These are phyloP conservation scores for Automeris io DNA, from an alignment of 2,888 invertebrate species.

Conservation along the genomic window DNA sequence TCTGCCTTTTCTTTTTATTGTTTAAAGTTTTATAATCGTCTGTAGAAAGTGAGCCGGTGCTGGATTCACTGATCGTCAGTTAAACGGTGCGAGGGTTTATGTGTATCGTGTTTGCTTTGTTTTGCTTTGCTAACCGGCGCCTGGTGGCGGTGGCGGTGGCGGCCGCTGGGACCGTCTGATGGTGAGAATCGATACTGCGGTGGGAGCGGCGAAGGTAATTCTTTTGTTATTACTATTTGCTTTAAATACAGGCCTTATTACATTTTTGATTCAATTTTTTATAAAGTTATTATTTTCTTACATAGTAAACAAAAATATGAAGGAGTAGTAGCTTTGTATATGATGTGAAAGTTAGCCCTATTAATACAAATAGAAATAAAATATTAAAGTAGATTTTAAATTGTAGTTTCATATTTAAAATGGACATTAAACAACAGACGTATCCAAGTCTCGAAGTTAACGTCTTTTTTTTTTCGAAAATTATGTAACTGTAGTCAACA, in stretches of 20 bases:
- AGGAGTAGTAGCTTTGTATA: no score
- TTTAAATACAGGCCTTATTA: slow-evolving; percentile 10
- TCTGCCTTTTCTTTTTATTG: slow-evolving; percentile 45
- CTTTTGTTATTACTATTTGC: slow-evolving; percentile 28
- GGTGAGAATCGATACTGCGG: slow-evolving; percentile 70
- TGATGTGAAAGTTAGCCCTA: no score
- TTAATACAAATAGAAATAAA: no score
- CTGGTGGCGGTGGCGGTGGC: slow-evolving; percentile 43
- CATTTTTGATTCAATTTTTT: slow-evolving; percentile 9
- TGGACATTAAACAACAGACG: no score
- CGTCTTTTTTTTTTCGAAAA: no score
- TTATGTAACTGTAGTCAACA: no score
- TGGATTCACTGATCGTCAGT: slow-evolving; percentile 49
- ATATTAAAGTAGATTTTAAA: no score
- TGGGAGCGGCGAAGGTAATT: slow-evolving; percentile 69
- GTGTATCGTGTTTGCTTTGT: slow-evolving; percentile 67
- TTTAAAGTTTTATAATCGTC: slow-evolving; percentile 51
- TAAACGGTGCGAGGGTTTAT: slow-evolving; percentile 48
- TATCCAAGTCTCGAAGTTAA: no score
- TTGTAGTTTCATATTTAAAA: no score
- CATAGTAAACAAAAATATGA: no score
- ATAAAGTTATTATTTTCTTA: no score
- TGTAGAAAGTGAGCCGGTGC: slow-evolving; percentile 52
- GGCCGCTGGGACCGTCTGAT: slow-evolving; percentile 55
- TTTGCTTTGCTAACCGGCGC: slow-evolving; percentile 57